A percentile compares a stretch with the other conserved stretches of the same genome.
These are phyloP conservation scores for Nomia melanderi DNA, from an alignment of 1,140 invertebrate species.

Conservation along the genomic window DNA sequence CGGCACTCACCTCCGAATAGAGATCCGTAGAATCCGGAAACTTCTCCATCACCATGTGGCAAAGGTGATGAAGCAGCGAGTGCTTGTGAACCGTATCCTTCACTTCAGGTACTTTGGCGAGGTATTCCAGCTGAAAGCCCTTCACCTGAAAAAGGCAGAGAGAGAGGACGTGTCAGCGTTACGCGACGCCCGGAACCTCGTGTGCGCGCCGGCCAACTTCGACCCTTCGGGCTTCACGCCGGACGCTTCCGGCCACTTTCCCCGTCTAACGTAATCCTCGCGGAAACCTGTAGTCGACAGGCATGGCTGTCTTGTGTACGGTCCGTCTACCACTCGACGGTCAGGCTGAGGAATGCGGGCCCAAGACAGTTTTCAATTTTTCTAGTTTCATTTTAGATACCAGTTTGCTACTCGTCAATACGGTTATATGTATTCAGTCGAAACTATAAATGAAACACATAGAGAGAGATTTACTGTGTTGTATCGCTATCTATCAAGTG, in stretches of 20 bases:
- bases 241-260: constrained; percentile 35
- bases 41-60: constrained; percentile 98
- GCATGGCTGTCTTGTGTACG: background rate
- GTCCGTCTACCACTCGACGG: too few species aligned
- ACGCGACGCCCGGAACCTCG: constrained; percentile 16
- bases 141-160: constrained; percentile 85
- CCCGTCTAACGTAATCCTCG: constrained; percentile 31
- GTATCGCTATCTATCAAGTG: too few species aligned
- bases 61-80: constrained; percentile 97
- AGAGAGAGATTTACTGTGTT: too few species aligned
- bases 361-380: too few species aligned
- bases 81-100: constrained; percentile 99
- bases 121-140: constrained; percentile 99
- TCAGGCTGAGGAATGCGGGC: too few species aligned
- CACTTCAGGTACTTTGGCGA: constrained; percentile 98
- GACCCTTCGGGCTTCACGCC: background rate
- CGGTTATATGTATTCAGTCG: too few species aligned
- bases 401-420: too few species aligned
- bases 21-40: constrained; percentile 97
- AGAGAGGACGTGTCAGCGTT: constrained; percentile 32
- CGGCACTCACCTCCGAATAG: constrained; percentile 93
- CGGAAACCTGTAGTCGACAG: constrained; percentile 30
- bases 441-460: too few species aligned
- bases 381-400: too few species aligned
- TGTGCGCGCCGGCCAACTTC: constrained; percentile 19